Evolutionary conservation across 2,113 vertebrate genomes (phyloP), one percentile per base, ranked within the genome.

Genomic region (Perognathus longimembris): DNA sequence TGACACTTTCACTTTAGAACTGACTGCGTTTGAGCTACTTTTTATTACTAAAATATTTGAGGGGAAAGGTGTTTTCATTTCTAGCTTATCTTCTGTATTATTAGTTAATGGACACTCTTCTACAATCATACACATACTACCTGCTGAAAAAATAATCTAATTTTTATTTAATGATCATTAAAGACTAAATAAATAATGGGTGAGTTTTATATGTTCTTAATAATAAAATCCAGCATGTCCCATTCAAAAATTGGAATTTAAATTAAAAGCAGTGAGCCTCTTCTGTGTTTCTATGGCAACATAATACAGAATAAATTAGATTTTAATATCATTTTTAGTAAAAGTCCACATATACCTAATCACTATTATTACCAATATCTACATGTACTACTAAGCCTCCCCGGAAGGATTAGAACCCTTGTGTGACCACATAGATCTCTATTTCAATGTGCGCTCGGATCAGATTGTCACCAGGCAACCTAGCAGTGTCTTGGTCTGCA

Each of bases 271-370:
- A 85, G 50, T 75, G 36, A 95, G 73, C 38, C 80, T 54, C 77
- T 76, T 28, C 69, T 92, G 30, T 94, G 87, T 96, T 94, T 95
- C 94, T 94, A 95, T 95, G 90, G 94, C 54, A 95, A 96, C 91
- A 82, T 45, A 94, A 85, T 61, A 18, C 83, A 32, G 64, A 75
- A 93, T 93, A 69, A 74, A 57, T 78, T 88, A 90, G 79, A 77
- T 77, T 75, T 81, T 92, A 93, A 76, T 59, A 92, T 54, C 5
- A 79, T 88, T 86, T 85, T 85, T 73, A 63, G 57, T 30, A 85
- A 85, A 90, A 84, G 84, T 90, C 7, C 24, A 50, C 24, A 61
- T 85, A 32, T 18, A 71, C 54, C 7, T 91, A 89, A 34, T 81
- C 26, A 50, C 75, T 61, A 61, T 80, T 67, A 71, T 42, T 63